Evolutionary conservation across 1,140 invertebrate genomes (phyloP), one percentile per base, ranked within the genome.

Genomic region (Drosophila pseudoananassae): DNA sequence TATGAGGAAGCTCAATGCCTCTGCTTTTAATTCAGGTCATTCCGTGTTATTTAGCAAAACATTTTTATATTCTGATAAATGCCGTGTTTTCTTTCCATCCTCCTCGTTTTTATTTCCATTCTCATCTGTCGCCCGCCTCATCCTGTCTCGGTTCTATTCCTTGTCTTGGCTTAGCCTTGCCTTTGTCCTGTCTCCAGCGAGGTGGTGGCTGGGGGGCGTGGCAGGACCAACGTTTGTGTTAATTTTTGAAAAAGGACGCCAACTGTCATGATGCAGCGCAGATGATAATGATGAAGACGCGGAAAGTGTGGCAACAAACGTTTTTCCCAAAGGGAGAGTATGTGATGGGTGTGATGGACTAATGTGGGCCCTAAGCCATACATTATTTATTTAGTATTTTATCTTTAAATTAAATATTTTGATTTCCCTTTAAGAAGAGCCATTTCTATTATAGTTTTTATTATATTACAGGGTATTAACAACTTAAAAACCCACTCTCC

Each of bases 201-300:
- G 36, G 51, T 6, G 9, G 10, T 1, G 38, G 12, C 4, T 10
- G 46, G 33, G 31, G 23, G 23, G 76, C 25, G 56, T 51, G 59
- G 74, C 53, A 23, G 77, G 57, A 36, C 75, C 64, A 54, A 64
- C 74, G 43, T 60, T 70, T 63, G 79, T 82, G 79, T 82, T 78
- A 78, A 82, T 83, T 82, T 82, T 78, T 75, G 6, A 64, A 83
- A 82, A 82, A 82, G 79, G 70, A 83, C 79, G 75, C 46, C 74
- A 82, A 83, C 79, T 70, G 79, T 74, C 75, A 73, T 65, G 75
- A 61, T 78, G 79, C 75, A 70, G 79, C 52, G 17, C 64, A 64
- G 63, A 75, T 83, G 79, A 83, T 82, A 83, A 83, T 83, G 79
- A 82, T 38, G 79, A 78, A 78, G 76, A 72, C 70, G 40, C 40